These are phyloP conservation scores for Diachasmimorpha longicaudata DNA, from an alignment of 1,140 invertebrate species.

Conservation along the genomic window DNA sequence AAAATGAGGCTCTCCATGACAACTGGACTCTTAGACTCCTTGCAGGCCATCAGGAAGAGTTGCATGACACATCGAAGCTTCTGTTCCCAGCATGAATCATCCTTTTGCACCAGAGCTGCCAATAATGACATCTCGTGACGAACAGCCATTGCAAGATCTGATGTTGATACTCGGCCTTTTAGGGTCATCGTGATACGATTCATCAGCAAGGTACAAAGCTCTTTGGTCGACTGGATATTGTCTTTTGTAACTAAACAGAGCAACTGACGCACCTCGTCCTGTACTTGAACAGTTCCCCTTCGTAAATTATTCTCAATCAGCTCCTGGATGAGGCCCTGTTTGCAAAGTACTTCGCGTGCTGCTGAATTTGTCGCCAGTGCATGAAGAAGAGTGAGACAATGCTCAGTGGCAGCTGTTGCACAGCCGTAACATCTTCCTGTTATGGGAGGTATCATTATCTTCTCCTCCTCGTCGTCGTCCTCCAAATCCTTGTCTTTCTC, in stretches of 20 bases:
- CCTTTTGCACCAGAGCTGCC: conserved; percentile 85
- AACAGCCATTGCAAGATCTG: conserved; percentile 78
- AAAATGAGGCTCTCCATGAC: conserved; percentile 80
- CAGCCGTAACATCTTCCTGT: conserved; percentile 82
- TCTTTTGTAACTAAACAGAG: conserved; percentile 90
- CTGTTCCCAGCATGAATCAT: conserved; percentile 95
- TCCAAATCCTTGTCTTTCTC: neutral
- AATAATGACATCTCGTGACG: conserved; percentile 89
- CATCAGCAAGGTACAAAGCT: conserved; percentile 82
- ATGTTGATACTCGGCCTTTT: conserved; percentile 70
- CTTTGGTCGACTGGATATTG: conserved; percentile 85
- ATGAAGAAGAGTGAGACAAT: conserved; percentile 89
- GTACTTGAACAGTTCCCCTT: conserved; percentile 75
- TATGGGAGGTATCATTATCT: conserved; percentile 24
- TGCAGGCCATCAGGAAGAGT: conserved; percentile 79
- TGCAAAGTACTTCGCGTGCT: conserved; percentile 80
- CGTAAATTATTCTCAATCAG: conserved; percentile 90
- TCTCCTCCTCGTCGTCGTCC: neutral
- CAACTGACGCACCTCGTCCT: conserved; percentile 86
- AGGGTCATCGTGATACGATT: conserved; percentile 81
- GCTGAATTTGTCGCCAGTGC: conserved; percentile 86
- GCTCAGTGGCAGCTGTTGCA: conserved; percentile 85
- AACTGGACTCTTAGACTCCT: conserved; percentile 73
- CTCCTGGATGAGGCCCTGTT: conserved; percentile 88
- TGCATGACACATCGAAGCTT: conserved; percentile 89